Evolutionary conservation across 2,113 vertebrate genomes (phyloP).

Genomic region (Sander vitreus): DNA sequence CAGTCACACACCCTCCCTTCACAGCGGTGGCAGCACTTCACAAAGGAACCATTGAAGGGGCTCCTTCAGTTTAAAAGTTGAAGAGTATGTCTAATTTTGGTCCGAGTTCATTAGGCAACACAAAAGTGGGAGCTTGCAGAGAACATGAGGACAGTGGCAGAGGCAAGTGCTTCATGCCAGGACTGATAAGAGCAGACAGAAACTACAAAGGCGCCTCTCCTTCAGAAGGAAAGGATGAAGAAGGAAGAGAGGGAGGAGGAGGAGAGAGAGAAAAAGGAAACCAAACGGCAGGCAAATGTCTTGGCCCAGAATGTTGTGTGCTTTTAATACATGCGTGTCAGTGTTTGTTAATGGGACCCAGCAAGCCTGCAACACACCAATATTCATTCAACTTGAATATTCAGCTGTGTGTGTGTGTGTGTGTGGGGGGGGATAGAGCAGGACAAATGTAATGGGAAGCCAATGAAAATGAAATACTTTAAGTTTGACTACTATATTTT

Average conservation of each 20-base stretch:
- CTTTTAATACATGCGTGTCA: conserved; percentile 79
- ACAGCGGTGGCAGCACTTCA: conserved; percentile 74
- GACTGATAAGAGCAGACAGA: conserved; percentile 81
- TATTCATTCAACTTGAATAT: conserved; percentile 76
- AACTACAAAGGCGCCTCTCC: conserved; percentile 81
- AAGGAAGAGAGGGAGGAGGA: conserved; percentile 58
- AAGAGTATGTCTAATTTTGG: conserved; percentile 89
- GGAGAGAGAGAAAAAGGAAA: conserved; percentile 64
- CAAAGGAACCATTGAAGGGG: conserved; percentile 86
- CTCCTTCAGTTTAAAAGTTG: conserved; percentile 84
- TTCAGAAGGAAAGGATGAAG: conserved; percentile 77
- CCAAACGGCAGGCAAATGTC: conserved; percentile 63
- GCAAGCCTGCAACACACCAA: conserved; percentile 63
- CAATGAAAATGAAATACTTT: conserved; percentile 62
- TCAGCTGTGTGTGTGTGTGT: no score
- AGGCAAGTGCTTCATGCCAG: conserved; percentile 83
- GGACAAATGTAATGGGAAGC: conserved; percentile 62
- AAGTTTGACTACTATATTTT: conserved; percentile 63
- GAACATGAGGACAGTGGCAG: conserved; percentile 86
- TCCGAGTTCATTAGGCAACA: conserved; percentile 87
- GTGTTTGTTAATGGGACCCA: conserved; percentile 78
- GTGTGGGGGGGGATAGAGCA: conserved; percentile 45
- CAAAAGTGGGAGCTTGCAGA: conserved; percentile 83
- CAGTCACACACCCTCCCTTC: conserved; percentile 64
- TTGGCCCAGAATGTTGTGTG: conserved; percentile 65